phyloP scores from a whole-genome alignment of 2,797 vertebrate genomes.

The Saguinus oedipus region DNA sequence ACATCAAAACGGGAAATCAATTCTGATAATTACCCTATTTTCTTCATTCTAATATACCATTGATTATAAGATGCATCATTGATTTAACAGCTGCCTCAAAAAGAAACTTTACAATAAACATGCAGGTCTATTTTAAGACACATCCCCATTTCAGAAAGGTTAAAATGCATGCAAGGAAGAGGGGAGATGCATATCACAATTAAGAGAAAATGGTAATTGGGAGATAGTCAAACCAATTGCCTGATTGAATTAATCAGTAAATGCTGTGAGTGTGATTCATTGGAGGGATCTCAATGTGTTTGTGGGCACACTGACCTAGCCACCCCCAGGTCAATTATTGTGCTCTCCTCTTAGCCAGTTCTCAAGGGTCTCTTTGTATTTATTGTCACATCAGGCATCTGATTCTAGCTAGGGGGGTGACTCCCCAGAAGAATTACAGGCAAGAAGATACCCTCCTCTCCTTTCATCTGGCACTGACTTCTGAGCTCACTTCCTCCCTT shows the following conservation, averaged over 20 bases:
- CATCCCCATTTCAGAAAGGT: conserved; percentile 54
- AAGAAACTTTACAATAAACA: conserved; percentile 47
- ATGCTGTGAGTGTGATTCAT: background rate
- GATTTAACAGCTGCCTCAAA: conserved; percentile 64
- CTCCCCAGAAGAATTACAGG: background rate
- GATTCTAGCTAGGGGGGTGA: background rate
- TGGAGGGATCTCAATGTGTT: background rate
- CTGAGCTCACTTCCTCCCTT: background rate
- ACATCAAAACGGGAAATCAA: conserved; percentile 60
- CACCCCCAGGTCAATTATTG: background rate
- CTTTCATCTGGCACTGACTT: background rate
- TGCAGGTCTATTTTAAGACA: conserved; percentile 72
- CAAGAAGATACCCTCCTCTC: background rate
- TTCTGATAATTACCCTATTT: conserved; percentile 67
- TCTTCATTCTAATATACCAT: conserved; percentile 56
- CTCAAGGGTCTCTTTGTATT: background rate
- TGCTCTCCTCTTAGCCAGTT: background rate
- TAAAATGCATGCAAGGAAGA: conserved; percentile 9
- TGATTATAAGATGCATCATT: conserved; percentile 64
- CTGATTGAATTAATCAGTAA: conserved; percentile 57
- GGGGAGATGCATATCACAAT: conserved; percentile 50
- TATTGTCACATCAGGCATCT: background rate
- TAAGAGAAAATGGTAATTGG: conserved; percentile 67
- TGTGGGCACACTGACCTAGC: background rate
- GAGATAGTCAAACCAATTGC: conserved; percentile 50